Evolutionary conservation across 2,888 invertebrate genomes (phyloP), one percentile per base, ranked within the genome.

Genomic region (Leptodirus hochenwartii): DNA sequence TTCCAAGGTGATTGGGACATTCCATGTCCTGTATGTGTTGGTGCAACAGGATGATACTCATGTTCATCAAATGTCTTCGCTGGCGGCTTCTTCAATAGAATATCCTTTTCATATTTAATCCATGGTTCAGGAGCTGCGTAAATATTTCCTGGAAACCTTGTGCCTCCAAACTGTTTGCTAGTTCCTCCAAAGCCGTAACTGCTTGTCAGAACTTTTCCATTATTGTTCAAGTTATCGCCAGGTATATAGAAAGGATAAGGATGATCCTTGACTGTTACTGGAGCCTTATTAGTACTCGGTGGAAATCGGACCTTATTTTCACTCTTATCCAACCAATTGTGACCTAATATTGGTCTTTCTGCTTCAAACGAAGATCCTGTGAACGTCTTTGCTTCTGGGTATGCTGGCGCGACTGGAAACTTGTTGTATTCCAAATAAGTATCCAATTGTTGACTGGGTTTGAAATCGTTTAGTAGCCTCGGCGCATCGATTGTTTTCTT

Each of bases 1-100:
- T 64, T 66, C 72, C 70, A 72, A 0, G 70, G 67, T 33, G 58
- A 59, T 9, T 25, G 15, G 4, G 29, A 12, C 10, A 35, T 15
- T 35, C 37, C 11, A 29, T 29, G 22, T 29, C 14, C 15, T 15
- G 14, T 13, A n/a, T 10, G 8, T 29, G 23, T 9, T 15, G n/a
- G n/a, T n/a, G n/a, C n/a, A n/a, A n/a, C n/a, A n/a, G n/a, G n/a
- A n/a, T n/a, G n/a, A n/a, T n/a, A n/a, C n/a, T 30, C 33, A 6
- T 33, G 29, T 17, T 31, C 31, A 15, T 31, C 23, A 16, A 25
- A 34, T 2, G 3, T 39, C 41, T 3, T 40, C 26, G 24, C 34
- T 8, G 33, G 34, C 31, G 15, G 29, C 17, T 17, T 30, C 35
- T 25, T 33, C 25, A 11, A 23, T 29, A n/a, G n/a, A n/a, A n/a